A percentile compares a stretch with the other conserved stretches of the same genome.
These are phyloP conservation scores for Limnephilus rhombicus DNA, from an alignment of 2,888 invertebrate genomes.

Conservation along the genomic window DNA sequence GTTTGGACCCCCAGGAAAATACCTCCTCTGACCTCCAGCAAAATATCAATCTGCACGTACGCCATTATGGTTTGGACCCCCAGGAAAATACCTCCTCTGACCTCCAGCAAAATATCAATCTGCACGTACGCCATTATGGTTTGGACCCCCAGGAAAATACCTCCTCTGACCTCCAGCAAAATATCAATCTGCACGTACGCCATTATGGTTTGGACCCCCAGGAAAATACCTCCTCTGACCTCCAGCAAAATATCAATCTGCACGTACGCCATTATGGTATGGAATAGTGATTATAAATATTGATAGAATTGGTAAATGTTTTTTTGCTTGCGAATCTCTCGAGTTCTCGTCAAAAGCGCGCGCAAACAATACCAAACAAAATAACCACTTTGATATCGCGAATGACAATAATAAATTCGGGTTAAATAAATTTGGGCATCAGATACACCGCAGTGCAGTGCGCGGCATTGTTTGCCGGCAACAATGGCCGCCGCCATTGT, in stretches of 20 bases:
- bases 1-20: background rate
- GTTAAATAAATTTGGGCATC: slow-evolving; percentile 63
- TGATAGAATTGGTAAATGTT: background rate
- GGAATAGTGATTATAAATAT: background rate
- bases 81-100: no score
- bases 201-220: background rate
- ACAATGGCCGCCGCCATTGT: slow-evolving; percentile 62
- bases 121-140: no score
- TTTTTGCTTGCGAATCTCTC: background rate
- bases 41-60: no score
- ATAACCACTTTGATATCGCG: slow-evolving; percentile 45
- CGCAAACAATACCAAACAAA: slow-evolving; percentile 27
- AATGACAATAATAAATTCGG: slow-evolving; percentile 65
- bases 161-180: no score
- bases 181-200: background rate
- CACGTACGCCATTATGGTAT: background rate
- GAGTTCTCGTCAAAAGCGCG: background rate
- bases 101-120: no score
- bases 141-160: no score
- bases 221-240: no score
- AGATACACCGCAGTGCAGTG: slow-evolving; percentile 59
- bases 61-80: no score
- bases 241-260: background rate
- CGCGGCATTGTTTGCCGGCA: slow-evolving; percentile 62
- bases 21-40: no score